These are phyloP conservation scores for Neotoma lepida DNA, from an alignment of 2,113 vertebrate species.

Conservation along the genomic window DNA sequence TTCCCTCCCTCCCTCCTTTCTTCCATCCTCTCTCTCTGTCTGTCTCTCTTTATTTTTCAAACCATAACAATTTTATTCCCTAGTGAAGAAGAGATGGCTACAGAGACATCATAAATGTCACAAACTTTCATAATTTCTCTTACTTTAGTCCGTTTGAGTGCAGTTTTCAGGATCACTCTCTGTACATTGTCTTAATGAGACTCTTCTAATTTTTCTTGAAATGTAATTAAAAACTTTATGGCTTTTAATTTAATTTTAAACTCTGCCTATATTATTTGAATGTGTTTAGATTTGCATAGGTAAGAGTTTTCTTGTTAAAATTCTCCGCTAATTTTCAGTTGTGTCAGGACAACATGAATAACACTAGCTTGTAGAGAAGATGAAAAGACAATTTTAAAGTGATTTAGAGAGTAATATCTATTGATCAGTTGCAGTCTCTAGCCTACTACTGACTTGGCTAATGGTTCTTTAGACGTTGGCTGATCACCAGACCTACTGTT, in stretches of 20 bases:
- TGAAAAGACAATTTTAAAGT: slow-evolving; percentile 67
- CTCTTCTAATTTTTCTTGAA: slow-evolving; percentile 7
- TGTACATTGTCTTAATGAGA: background rate
- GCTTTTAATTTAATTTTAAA: background rate
- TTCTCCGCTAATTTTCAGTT: background rate
- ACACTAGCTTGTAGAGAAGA: slow-evolving; percentile 1
- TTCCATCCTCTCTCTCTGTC: background rate
- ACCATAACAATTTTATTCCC: slow-evolving; percentile 55
- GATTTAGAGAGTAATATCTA: slow-evolving; percentile 72
- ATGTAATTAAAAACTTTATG: background rate
- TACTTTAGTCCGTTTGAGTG: background rate
- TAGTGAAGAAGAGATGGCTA: slow-evolving; percentile 9
- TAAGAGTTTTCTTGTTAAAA: background rate
- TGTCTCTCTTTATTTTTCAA: slow-evolving; percentile 5
- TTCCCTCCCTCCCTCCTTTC: background rate
- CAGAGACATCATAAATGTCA: background rate
- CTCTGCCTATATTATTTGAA: background rate
- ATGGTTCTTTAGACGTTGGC: slow-evolving; percentile 73
- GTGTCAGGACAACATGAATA: slow-evolving; percentile 31
- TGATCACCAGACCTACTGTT: slow-evolving; percentile 76
- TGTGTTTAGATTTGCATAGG: background rate
- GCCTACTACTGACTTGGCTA: slow-evolving; percentile 73
- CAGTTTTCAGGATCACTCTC: background rate
- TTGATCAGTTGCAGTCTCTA: slow-evolving; percentile 75
- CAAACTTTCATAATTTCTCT: background rate